These are phyloP conservation scores for Acipenser oxyrinchus DNA, from an alignment of 2,797 vertebrate genomes.

Conservation along the genomic window DNA sequence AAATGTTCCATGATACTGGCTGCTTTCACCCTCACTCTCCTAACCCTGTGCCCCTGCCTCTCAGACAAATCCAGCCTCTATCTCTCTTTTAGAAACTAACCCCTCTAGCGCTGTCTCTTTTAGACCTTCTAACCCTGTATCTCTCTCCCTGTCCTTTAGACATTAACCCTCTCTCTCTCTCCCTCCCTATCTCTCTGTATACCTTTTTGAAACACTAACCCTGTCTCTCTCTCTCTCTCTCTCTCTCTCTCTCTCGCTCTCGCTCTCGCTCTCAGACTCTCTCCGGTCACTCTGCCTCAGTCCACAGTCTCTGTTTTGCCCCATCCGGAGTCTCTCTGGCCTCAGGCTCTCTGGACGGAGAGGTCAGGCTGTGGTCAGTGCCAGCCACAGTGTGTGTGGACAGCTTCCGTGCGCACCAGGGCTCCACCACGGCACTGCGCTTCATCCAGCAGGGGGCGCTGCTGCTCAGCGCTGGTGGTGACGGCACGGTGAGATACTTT, in stretches of 20 bases:
- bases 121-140: too few relatives aligned
- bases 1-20: too few relatives aligned
- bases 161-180: background rate
- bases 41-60: too few relatives aligned
- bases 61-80: too few relatives aligned
- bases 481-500: conserved; percentile 56
- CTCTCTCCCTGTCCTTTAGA: too few relatives aligned
- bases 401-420: conserved; percentile 64
- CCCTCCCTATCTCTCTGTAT: background rate
- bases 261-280: conserved; percentile 48
- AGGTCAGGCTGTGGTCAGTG: conserved; percentile 74
- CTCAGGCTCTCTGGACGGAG: conserved; percentile 62
- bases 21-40: too few relatives aligned
- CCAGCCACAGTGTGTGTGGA: conserved; percentile 55
- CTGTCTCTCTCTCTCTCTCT: background rate
- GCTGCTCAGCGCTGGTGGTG: conserved; percentile 68
- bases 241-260: conserved; percentile 5
- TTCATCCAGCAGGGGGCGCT: conserved; percentile 55
- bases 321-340: conserved; percentile 57
- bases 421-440: conserved; percentile 45
- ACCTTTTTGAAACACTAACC: background rate
- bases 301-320: conserved; percentile 65
- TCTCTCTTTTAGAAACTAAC: too few relatives aligned
- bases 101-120: too few relatives aligned
- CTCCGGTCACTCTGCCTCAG: conserved; percentile 50